Evolutionary conservation across 2,113 vertebrate species (phyloP), one percentile per base, ranked within the genome.

Genomic region (Phycodurus eques): DNA sequence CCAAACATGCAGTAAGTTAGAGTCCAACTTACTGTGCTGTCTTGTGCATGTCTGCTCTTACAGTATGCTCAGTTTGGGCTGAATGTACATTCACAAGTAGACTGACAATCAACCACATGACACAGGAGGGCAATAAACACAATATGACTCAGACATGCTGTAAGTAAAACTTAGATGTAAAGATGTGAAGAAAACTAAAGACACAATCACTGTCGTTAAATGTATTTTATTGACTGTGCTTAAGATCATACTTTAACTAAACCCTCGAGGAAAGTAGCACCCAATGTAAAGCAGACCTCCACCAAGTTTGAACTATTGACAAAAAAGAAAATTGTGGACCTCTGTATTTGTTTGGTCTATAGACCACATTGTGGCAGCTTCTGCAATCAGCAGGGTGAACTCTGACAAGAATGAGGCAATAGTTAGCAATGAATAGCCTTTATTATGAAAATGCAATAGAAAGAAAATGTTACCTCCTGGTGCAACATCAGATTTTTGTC

Each of bases 1-100:
- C 60, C 46, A 80, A 79, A 68, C 69, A 57, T 59, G 69, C 82
- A 49, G 49, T 76, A 77, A 43, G 65, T 10, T n/a, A 31, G n/a
- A 13, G 7, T 31, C 64, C 2, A 27, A 46, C 43, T 15, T 27
- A 49, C n/a, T 17, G 22, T 31, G 12, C 64, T 19, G 75, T 73
- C 35, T 53, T 57, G 76, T 68, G 72, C 67, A 68, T 81, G 67
- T 63, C 56, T 68, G 59, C 54, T 70, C 67, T 39, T 70, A 72
- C 74, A 79, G 72, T 78, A 76, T 73, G 51, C 67, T 61, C 59
- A 3, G 14, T 7, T 35, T 35, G 59, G 59, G 15, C 31, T 39
- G 7, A 61, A 17, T 61, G 31, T 17, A 12, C 17, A 51, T 17
- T 22, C 56, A 59, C 56, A 44, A 47, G 43, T 44, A 73, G 56